Base-by-base conservation (phyloP, 2,797 vertebrate species). In the Simalia tracyae region DNA sequence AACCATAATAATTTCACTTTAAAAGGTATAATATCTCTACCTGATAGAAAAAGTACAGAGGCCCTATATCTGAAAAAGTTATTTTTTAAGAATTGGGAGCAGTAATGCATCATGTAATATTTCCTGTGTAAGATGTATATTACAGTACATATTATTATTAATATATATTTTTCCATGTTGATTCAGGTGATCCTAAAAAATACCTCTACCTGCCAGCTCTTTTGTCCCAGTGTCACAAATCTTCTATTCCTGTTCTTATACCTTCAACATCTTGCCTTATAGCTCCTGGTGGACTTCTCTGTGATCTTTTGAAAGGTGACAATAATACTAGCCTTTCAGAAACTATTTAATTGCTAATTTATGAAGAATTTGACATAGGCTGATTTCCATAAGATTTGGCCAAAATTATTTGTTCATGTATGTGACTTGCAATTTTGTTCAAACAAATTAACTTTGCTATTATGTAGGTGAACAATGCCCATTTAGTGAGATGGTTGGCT, bases 241-340 rank as follows among this genome's bases (percentile, higher is more conserved):
- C 98, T 31, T 96, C 96, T n/a, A 93, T 97, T 89, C 96, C 97
- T 56, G 97, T 97, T n/a, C 96, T 98, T 93, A 91, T 97, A 92
- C 97, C 97, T 89, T 98, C 97, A 60, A 97, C 96, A 94, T 97
- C 96, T 60, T 98, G 97, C 89, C 96, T 98, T 60, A 91, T 97
- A 93, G 95, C 97, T 66, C 97, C 97, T 86, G 96, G 97, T 66
- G 96, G 96, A 26, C 96, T 97, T 46, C 92, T 93, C 31, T 96
- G 96, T 93, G 95, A 94, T 59, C 86, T 95, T 11, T 90, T 98
- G 90, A 95, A 97, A 96, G 97, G 97, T 98, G 95, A 64, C 26
- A 63, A 22, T 42, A 61, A 88, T 63, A n/a, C 64, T 56, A 90
- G 56, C 10, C 46, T 59, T 76, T 76, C 28, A 64, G 63, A 50